Conservation (phyloP, 1,140 invertebrate genomes). For the Nautilus pompilius region DNA sequence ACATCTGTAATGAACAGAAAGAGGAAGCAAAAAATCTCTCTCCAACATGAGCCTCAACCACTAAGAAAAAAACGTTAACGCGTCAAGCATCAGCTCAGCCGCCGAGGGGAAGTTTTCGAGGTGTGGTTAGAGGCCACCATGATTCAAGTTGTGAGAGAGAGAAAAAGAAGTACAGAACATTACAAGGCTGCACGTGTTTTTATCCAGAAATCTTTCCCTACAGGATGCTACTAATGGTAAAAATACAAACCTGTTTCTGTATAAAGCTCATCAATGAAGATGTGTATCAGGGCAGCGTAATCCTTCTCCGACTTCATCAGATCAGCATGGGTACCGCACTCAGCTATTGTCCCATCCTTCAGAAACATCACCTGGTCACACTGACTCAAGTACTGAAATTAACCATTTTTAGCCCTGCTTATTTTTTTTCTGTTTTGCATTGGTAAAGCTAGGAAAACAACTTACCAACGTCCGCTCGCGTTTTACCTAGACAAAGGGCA, state of each 20-base stretch:
- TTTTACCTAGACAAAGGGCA: too few species aligned
- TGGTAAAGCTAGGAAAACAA: too few species aligned
- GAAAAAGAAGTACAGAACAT: too few species aligned
- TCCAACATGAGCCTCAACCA: not conserved
- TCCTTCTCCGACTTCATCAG: slow-evolving; percentile 47
- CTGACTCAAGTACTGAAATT: slow-evolving; percentile 48
- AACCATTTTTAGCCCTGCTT: too few species aligned
- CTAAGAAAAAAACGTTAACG: not conserved
- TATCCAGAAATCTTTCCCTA: not conserved
- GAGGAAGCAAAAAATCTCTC: not conserved
- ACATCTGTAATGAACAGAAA: not conserved
- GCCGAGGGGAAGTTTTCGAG: not conserved
- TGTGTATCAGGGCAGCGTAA: slow-evolving; percentile 57
- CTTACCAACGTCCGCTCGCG: too few species aligned
- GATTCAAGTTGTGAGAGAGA: too few species aligned
- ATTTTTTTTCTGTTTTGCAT: too few species aligned
- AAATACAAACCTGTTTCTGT: not conserved
- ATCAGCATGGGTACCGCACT: slow-evolving; percentile 45
- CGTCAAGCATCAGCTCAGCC: too few species aligned
- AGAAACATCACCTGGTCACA: slow-evolving; percentile 63
- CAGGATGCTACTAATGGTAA: not conserved
- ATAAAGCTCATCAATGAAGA: slow-evolving; percentile 19
- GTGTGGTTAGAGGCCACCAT: not conserved
- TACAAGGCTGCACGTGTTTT: too few species aligned
- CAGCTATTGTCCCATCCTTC: slow-evolving; percentile 49